Evolutionary conservation across 2,113 vertebrate species (phyloP).

Genomic region (Ranitomeya variabilis): DNA sequence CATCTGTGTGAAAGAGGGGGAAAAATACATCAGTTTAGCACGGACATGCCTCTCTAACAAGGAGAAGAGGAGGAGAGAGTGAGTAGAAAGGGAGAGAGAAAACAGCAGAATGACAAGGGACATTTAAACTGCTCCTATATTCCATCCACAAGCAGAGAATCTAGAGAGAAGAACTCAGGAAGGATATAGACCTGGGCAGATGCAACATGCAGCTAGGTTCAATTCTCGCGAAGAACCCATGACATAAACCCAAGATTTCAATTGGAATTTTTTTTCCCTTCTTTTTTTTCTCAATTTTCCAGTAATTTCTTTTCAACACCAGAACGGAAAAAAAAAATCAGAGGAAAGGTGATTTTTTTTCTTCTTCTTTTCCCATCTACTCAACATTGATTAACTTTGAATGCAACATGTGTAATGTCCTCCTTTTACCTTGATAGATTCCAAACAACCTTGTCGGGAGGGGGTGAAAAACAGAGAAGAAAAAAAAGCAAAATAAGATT

Average conservation of each 20-base stretch:
- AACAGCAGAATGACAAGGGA: slow-evolving; percentile 59
- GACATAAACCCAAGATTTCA: slow-evolving; percentile 20
- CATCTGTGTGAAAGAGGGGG: slow-evolving; percentile 39
- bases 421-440: slow-evolving; percentile 48
- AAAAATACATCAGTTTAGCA: slow-evolving; percentile 56
- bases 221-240: background rate
- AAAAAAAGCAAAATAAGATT: background rate
- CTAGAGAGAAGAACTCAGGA: slow-evolving; percentile 28
- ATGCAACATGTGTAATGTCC: slow-evolving; percentile 59
- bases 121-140: slow-evolving; percentile 55
- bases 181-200: slow-evolving; percentile 43
- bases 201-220: slow-evolving; percentile 36
- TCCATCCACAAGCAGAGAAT: slow-evolving; percentile 39
- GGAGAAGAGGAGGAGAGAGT: slow-evolving; percentile 47
- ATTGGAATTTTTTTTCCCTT: background rate
- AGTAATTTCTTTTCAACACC: background rate
- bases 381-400: slow-evolving; percentile 48
- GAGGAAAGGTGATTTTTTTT: slow-evolving; percentile 17
- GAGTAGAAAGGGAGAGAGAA: slow-evolving; percentile 48
- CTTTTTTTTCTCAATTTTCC: slow-evolving; percentile 33
- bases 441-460: slow-evolving; percentile 40
- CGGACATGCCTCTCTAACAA: slow-evolving; percentile 55
- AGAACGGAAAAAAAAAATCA: background rate
- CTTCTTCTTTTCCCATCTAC: background rate
- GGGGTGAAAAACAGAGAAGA: background rate